These are phyloP conservation scores for Crenichthys baileyi DNA, from an alignment of 2,797 vertebrate species.

Conservation along the genomic window DNA sequence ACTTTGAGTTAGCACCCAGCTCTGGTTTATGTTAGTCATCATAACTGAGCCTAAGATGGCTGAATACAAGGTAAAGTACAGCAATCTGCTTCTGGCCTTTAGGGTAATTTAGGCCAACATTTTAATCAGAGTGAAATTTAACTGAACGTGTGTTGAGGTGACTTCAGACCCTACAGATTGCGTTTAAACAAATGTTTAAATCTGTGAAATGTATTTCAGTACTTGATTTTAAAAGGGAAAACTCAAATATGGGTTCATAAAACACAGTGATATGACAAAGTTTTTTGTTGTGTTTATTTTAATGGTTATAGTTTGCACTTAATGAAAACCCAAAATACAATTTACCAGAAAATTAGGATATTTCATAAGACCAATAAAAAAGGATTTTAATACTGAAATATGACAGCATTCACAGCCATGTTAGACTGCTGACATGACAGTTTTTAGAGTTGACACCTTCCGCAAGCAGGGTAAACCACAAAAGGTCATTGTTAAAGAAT, in stretches of 20 bases:
- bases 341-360: too few species aligned
- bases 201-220: background rate
- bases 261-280: background rate
- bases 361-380: too few species aligned
- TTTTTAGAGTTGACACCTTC: too few species aligned
- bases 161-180: background rate
- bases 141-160: background rate
- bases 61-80: background rate
- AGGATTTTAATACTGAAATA: too few species aligned
- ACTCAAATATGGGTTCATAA: background rate
- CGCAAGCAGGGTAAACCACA: too few species aligned
- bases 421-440: too few species aligned
- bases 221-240: background rate
- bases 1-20: slow-evolving; percentile 13
- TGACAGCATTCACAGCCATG: too few species aligned
- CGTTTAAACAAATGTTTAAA: background rate
- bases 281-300: too few species aligned
- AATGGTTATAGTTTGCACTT: too few species aligned
- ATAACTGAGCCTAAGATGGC: background rate
- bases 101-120: background rate
- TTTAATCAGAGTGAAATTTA: background rate
- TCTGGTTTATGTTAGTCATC: slow-evolving; percentile 20
- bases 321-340: too few species aligned
- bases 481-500: too few species aligned
- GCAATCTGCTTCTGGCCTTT: too few species aligned